Percentiles rank a stretch among this genome's conserved stretches.
Evolutionary conservation across 2,797 vertebrate genomes (phyloP).

Genomic region (Onychomys leucogaster): DNA sequence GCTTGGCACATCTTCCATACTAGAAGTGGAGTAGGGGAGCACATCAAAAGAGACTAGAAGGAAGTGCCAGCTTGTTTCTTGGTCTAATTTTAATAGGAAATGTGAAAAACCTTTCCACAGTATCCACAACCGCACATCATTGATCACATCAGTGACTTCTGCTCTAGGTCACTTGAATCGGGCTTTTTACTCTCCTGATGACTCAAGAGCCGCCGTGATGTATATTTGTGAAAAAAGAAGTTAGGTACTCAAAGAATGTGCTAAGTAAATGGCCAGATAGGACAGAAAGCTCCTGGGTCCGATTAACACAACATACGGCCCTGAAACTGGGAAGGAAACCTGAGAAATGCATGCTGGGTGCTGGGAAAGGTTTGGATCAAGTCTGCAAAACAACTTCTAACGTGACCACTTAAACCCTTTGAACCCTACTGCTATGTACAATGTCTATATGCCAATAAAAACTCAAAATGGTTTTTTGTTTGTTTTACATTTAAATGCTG

Average conservation of each 20-base stretch:
- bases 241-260: not conserved
- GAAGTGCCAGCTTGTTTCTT: not conserved
- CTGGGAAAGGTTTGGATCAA: not conserved
- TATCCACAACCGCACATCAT: not conserved
- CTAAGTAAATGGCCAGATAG: not conserved
- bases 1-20: not conserved
- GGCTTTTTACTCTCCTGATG: not conserved
- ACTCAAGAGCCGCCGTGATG: not conserved
- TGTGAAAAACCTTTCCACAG: not conserved
- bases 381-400: not conserved
- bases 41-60: slow-evolving; percentile 19
- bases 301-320: not conserved
- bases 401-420: not conserved
- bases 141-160: not conserved
- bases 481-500: not conserved
- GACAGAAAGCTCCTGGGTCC: not conserved
- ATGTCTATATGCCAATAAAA: not conserved
- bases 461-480: not conserved
- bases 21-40: not conserved
- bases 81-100: not conserved
- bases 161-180: not conserved
- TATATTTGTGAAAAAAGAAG: not conserved
- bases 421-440: not conserved
- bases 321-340: not conserved
- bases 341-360: not conserved